Evolutionary conservation across 1,140 invertebrate genomes (phyloP), one percentile per base, ranked within the genome.

Genomic region (Drosophila ananassae): DNA sequence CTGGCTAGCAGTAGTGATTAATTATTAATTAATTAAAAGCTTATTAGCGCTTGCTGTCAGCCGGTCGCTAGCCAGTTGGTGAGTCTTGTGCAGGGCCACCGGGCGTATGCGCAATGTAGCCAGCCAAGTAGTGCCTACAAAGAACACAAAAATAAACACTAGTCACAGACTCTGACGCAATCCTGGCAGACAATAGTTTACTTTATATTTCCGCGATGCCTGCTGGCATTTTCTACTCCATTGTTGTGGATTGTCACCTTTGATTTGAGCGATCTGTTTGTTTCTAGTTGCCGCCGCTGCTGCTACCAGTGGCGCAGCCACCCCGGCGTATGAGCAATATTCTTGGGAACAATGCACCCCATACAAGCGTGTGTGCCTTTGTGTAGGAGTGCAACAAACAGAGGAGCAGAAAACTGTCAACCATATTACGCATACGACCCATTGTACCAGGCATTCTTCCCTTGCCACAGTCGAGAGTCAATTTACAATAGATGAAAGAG

Each of bases 11-110:
- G 46, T 87, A 50, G 68, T 79, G 83, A 79, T 77, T 83, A 83
- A 89, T 89, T 89, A 79, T 79, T 77, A 89, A 89, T 83, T 83
- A 89, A 89, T 89, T 83, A 89, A 73, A 60, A 72, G 83, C 83
- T 89, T 89, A 77, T 64, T 53, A 54, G 41, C 55, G 77, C 77
- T 84, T 84, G 73, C 55, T 34, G 63, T 22, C 44, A 24, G 22
- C 6, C 39, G 2, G 39, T 41, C 13, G 39, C 13, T 5, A 5
- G 3, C 12, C 30, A 44, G 34, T 5, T 41, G 47, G 46, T 41
- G 62, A 37, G 21, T n/a, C 12, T 12, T 12, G 12, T 12, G 8
- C 13, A 1, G 7, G 25, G 21, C 13, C 44, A 48, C 34, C 25
- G 21, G 44, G 74, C 69, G 79, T 78, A 61, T 78, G 48, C 56